These are phyloP conservation scores for Bos javanicus DNA, from an alignment of 2,113 vertebrate genomes.

Conservation along the genomic window DNA sequence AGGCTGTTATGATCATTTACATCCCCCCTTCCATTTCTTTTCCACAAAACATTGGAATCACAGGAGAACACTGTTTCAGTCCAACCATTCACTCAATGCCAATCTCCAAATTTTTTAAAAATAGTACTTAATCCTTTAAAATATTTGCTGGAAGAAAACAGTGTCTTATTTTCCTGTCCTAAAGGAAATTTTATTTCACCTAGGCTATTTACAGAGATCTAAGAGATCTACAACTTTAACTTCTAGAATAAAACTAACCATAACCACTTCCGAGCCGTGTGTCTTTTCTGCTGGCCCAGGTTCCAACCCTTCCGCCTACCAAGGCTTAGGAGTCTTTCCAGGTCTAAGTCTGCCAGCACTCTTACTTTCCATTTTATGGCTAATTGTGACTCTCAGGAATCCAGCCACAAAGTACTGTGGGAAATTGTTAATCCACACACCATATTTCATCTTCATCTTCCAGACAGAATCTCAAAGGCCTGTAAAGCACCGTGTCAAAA, in stretches of 20 bases:
- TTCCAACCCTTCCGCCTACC: neutral
- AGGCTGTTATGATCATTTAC: neutral
- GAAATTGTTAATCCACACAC: constrained; percentile 41
- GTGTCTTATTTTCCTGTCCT: neutral
- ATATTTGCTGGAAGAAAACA: constrained; percentile 7
- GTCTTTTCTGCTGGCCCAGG: neutral
- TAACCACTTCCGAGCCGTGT: neutral
- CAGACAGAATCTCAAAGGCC: constrained; percentile 30
- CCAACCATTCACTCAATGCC: neutral
- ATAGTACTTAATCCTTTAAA: constrained; percentile 31
- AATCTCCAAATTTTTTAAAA: constrained; percentile 23
- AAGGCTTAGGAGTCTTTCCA: neutral
- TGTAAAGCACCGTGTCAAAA: neutral
- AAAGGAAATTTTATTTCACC: constrained; percentile 12
- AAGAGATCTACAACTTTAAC: neutral
- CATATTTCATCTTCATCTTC: constrained; percentile 49
- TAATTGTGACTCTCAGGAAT: constrained; percentile 41
- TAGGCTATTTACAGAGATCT: neutral
- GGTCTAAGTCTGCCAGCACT: neutral
- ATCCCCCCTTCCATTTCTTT: neutral
- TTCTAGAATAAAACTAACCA: neutral
- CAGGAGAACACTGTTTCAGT: neutral
- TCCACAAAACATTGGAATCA: neutral
- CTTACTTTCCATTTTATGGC: neutral
- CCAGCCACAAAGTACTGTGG: neutral